Evolutionary conservation across 2,888 invertebrate species (phyloP), one percentile per base, ranked within the genome.

Genomic region (Phortica magna): DNA sequence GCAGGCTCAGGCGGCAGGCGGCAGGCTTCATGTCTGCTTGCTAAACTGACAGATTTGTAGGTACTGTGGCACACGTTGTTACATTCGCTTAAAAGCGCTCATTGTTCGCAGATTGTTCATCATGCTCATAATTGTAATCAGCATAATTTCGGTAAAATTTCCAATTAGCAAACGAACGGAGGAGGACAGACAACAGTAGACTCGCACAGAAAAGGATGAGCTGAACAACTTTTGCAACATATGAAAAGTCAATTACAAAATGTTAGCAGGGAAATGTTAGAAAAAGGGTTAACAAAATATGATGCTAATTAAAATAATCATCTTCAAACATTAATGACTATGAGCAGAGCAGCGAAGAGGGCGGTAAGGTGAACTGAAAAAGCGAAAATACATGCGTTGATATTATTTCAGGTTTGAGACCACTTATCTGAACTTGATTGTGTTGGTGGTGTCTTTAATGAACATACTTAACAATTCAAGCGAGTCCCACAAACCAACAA

Each of bases 291-390:
- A 85, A 81, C 79, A 80, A 74, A 83, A 88, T 85, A 88, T 87
- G 88, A 85, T 88, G 88, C 88, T 88, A 88, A 85, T 85, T 85
- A 85, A 85, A 85, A 85, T 85, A 85, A 85, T 85, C 87, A 88
- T 85, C 88, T 85, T 87, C 87, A 87, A 48, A 85, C 85, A 85
- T 85, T 84, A 84, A 88, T 75, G 14, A 48, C 48, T 48, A 14
- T 48, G 48, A 48, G 48, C 10, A 14, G 7, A 2, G 14, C 48
- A 48, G 48, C 48, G 14, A 48, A 48, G 2, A 12, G 48, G 14
- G 14, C 48, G 14, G 48, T 14, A 48, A 48, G 48, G 14, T 14
- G 14, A 48, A 48, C 19, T 31, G 39, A 14, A 17, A 17, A 31
- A 5, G 7, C 19, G 14, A 14, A 65, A 9, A 31, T 14, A 39